A percentile compares a stretch with the other conserved stretches of the same genome.
Evolutionary conservation across 2,797 vertebrate species (phyloP).

Genomic region (Distichodus sexfasciatus): DNA sequence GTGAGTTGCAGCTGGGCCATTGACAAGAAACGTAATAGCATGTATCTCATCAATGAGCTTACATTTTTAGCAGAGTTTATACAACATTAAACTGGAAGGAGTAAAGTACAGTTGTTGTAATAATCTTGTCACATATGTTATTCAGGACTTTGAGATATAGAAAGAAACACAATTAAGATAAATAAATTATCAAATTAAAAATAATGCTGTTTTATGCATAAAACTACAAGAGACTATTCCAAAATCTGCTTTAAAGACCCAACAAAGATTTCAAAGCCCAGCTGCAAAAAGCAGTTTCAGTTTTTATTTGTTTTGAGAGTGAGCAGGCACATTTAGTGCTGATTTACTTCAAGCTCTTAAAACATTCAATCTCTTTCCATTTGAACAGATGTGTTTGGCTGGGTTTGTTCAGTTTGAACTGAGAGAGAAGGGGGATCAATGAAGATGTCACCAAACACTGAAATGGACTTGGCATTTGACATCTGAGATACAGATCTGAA

Average conservation of each 20-base stretch:
- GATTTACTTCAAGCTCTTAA: constrained; percentile 24
- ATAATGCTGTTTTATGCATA: background rate
- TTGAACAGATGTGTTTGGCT: constrained; percentile 66
- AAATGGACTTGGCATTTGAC: constrained; percentile 59
- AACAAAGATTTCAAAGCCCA: constrained; percentile 35
- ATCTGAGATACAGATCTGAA: constrained; percentile 48
- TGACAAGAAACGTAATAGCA: too few species aligned
- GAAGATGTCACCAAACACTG: constrained; percentile 66
- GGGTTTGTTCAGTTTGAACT: constrained; percentile 56
- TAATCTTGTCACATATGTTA: too few species aligned
- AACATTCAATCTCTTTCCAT: constrained; percentile 48
- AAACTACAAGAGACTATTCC: constrained; percentile 4
- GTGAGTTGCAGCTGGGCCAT: too few species aligned
- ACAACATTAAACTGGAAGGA: too few species aligned
- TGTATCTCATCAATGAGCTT: too few species aligned
- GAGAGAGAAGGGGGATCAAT: constrained; percentile 58
- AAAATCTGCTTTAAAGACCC: constrained; percentile 16
- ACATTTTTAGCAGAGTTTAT: too few species aligned
- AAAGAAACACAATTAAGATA: too few species aligned
- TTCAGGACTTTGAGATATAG: too few species aligned
- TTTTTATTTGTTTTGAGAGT: constrained; percentile 36
- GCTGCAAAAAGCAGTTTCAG: background rate
- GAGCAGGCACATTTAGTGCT: constrained; percentile 26
- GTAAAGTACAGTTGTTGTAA: too few species aligned
- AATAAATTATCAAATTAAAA: background rate